Percentiles rank a stretch among this genome's conserved stretches.
These are phyloP conservation scores for Eustalomyia histrio DNA, from an alignment of 2,888 invertebrate genomes.

Conservation along the genomic window DNA sequence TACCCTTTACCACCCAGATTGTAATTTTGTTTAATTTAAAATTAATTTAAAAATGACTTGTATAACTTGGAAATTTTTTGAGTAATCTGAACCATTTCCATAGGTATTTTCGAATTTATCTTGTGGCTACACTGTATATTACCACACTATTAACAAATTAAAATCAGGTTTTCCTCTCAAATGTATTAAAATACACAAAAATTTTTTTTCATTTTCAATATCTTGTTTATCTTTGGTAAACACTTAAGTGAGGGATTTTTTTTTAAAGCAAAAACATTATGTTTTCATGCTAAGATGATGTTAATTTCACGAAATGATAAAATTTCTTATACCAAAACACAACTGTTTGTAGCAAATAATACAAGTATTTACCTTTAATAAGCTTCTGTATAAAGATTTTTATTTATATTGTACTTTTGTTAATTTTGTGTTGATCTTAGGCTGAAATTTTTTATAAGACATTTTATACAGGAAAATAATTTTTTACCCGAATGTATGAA, in stretches of 20 bases:
- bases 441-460: no score
- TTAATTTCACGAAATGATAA: background rate
- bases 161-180: background rate
- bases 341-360: background rate
- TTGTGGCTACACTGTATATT: background rate
- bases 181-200: background rate
- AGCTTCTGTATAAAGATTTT: background rate
- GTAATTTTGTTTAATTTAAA: no score
- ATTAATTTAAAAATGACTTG: no score
- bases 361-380: background rate
- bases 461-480: no score
- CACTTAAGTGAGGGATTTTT: background rate
- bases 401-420: background rate
- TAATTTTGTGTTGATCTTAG: no score
- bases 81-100: no score
- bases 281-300: background rate
- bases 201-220: background rate
- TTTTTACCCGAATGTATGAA: no score
- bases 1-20: no score
- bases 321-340: background rate
- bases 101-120: no score
- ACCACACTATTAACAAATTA: background rate
- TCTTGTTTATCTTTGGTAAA: background rate
- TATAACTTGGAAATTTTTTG: no score
- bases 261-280: background rate